Base-by-base conservation (phyloP, 2,888 invertebrate species). In the Drosophila algonquin region DNA sequence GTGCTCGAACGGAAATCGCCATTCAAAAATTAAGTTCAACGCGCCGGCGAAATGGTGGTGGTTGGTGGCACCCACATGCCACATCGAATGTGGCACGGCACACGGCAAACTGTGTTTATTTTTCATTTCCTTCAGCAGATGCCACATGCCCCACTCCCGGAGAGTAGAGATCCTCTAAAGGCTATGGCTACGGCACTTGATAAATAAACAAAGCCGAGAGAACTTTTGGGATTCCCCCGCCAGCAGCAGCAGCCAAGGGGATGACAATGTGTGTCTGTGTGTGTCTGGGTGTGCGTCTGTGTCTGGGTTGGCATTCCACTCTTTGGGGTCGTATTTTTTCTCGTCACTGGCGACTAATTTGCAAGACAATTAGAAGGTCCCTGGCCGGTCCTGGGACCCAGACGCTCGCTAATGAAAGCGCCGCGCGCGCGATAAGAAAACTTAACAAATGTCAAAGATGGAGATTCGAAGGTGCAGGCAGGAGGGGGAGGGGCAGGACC, bases 321-420 rank as follows among this genome's bases (percentile, higher is more conserved):
- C 59, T 61, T 60, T 63, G 50, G 68, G 77, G 67, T 67, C 71
- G 67, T 67, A 51, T 72, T 86, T 88, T 63, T 74, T 62, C 45
- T 62, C 45, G 32, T 48, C 52, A 53, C 69, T 71, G 76, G 74
- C 75, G 78, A 77, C 89, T 80, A 90, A 90, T 90, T 88, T 90
- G 85, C 88, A 90, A 87, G 88, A 90, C 90, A 90, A 91, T 90
- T 90, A 90, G 82, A 90, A 89, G 87, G 83, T 87, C 81, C 76
- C 79, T 81, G 89, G 82, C 62, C 52, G 58, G 50, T 12, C 57
- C 57, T 12, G 21, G 16, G 21, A 21, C 21, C 21, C 21, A 21
- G 84, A 77, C 83, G 81, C 56, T 58, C 89, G 87, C 86, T 90
- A 90, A 90, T 90, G 90, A 90, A 90, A 88, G 83, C 77, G 77